Conservation (phyloP, 1,140 invertebrate species). For the Phortica variegata region DNA sequence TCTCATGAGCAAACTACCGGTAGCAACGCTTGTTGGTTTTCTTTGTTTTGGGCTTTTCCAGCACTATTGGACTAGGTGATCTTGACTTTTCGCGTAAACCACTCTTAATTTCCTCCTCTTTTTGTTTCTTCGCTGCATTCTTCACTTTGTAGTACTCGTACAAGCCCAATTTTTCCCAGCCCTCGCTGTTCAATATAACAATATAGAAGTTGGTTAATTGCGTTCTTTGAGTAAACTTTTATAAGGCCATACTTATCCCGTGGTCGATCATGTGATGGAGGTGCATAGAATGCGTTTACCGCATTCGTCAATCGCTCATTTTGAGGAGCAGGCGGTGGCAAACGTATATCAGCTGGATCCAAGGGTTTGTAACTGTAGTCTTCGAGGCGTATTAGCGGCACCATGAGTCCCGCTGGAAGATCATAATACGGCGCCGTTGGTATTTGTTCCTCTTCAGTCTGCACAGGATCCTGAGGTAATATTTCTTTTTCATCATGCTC, state of each 20-base stretch:
- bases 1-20: constrained; percentile 21
- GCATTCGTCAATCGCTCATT: constrained; percentile 88
- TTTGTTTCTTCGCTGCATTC: constrained; percentile 83
- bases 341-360: constrained; percentile 84
- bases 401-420: constrained; percentile 92
- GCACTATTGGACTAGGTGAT: constrained; percentile 75
- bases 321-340: constrained; percentile 91
- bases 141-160: constrained; percentile 98
- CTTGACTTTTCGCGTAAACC: constrained; percentile 71
- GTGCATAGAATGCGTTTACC: constrained; percentile 92
- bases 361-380: constrained; percentile 87
- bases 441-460: constrained; percentile 71
- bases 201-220: constrained; percentile 8
- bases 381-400: constrained; percentile 83
- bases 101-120: constrained; percentile 77
- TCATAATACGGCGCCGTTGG: constrained; percentile 95
- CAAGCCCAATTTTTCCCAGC: constrained; percentile 95
- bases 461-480: constrained; percentile 13
- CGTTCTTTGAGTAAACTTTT: constrained; percentile 1
- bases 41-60: constrained; percentile 68
- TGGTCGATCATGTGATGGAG: constrained; percentile 89
- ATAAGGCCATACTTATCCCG: constrained; percentile 90
- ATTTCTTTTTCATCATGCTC: constrained; percentile 11
- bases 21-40: constrained; percentile 47
- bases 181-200: constrained; percentile 71